These are phyloP conservation scores for Rhea pennata DNA, from an alignment of 2,113 vertebrate genomes.

Conservation along the genomic window DNA sequence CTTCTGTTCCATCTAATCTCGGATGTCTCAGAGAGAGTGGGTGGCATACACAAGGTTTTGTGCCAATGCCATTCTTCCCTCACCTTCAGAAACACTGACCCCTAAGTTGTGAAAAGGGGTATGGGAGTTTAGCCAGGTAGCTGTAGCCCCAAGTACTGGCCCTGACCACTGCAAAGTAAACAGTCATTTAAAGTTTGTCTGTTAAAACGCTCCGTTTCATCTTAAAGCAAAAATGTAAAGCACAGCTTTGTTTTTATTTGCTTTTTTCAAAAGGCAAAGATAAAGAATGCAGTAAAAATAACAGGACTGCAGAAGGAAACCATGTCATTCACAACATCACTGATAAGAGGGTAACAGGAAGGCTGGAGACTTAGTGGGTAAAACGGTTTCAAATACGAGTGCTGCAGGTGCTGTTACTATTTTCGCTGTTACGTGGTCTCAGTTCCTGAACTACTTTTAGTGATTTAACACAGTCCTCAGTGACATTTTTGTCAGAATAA, in stretches of 20 bases:
- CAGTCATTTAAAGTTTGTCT: not conserved
- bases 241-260: slow-evolving; percentile 24
- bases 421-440: not conserved
- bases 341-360: not conserved
- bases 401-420: not conserved
- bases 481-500: not conserved
- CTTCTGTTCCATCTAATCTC: not conserved
- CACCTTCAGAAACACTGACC: not conserved
- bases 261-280: slow-evolving; percentile 23
- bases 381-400: not conserved
- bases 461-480: not conserved
- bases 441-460: not conserved
- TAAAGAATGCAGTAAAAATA: slow-evolving; percentile 25
- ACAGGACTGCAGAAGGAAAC: not conserved
- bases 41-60: not conserved
- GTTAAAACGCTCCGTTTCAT: slow-evolving; percentile 7
- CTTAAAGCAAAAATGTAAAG: slow-evolving; percentile 11
- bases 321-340: not conserved
- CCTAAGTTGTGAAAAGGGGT: not conserved
- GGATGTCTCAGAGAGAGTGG: not conserved
- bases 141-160: not conserved
- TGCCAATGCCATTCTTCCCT: not conserved
- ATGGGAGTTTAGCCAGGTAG: not conserved
- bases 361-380: not conserved
- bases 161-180: slow-evolving; percentile 28